Conservation (phyloP, 2,797 vertebrate genomes). For the Enteromius unitaeniatus region DNA sequence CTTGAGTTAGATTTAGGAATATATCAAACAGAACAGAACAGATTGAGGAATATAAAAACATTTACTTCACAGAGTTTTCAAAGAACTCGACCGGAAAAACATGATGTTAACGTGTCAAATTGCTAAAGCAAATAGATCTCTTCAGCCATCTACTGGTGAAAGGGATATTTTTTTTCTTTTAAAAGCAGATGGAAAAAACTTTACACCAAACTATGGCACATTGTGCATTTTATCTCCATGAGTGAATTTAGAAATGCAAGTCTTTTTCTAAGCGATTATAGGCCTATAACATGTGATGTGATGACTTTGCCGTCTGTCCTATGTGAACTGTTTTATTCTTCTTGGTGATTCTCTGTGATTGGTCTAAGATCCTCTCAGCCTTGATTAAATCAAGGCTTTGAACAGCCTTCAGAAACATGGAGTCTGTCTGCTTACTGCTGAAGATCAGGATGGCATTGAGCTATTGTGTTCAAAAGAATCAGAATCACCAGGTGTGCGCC, state of each 20-base stretch:
- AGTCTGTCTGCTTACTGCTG: too few species aligned
- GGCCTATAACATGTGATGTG: too few species aligned
- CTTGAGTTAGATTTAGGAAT: too few species aligned
- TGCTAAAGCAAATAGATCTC: neutral
- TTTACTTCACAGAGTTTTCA: too few species aligned
- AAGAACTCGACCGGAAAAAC: too few species aligned
- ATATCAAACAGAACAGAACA: too few species aligned
- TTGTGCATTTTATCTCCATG: too few species aligned
- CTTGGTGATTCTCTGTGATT: neutral
- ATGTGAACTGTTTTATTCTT: neutral
- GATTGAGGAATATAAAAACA: too few species aligned
- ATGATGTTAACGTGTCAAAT: neutral
- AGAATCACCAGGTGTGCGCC: neutral
- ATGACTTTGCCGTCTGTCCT: neutral
- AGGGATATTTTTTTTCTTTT: neutral
- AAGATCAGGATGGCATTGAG: too few species aligned
- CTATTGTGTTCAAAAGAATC: neutral
- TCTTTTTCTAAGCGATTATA: too few species aligned
- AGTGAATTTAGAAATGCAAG: too few species aligned
- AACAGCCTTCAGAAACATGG: neutral
- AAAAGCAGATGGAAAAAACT: neutral
- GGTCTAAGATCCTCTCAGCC: neutral
- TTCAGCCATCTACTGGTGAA: neutral
- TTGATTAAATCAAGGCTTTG: neutral
- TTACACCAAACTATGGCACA: too few species aligned